A percentile compares a stretch with the other conserved stretches of the same genome.
These are phyloP conservation scores for Hypocryptadius cinnamomeus DNA, from an alignment of 2,113 vertebrate species.

Conservation along the genomic window DNA sequence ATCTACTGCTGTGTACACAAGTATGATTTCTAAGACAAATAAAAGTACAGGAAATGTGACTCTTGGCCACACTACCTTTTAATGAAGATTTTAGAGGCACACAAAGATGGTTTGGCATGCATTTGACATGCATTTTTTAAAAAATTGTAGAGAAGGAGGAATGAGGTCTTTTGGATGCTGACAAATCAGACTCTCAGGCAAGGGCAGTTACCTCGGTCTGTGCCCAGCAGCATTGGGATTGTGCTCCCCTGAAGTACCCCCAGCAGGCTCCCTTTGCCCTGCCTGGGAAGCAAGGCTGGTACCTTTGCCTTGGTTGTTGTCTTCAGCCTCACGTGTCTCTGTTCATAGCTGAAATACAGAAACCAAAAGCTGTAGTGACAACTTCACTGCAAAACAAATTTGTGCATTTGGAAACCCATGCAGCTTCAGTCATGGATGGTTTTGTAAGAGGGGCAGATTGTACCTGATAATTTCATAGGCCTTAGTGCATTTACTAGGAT, in stretches of 20 bases:
- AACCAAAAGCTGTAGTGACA: not conserved
- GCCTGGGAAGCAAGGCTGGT: not conserved
- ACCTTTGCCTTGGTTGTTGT: not conserved
- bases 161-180: not conserved
- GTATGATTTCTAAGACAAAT: not conserved
- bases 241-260: not conserved
- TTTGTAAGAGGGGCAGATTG: not conserved
- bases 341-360: not conserved
- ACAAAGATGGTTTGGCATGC: not conserved
- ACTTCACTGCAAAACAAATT: not conserved
- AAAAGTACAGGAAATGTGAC: not conserved
- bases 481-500: not conserved
- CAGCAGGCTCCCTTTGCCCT: not conserved
- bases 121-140: not conserved
- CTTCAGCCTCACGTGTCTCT: not conserved
- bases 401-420: not conserved
- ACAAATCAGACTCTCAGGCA: not conserved
- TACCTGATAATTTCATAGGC: not conserved
- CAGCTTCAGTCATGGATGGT: not conserved
- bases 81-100: not conserved
- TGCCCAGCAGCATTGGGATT: accelerated
- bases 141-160: not conserved
- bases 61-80: not conserved
- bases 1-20: not conserved
- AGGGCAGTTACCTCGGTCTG: not conserved